phyloP scores from a whole-genome alignment of 2,888 invertebrate species.

The Watsonalla cultraria region DNA sequence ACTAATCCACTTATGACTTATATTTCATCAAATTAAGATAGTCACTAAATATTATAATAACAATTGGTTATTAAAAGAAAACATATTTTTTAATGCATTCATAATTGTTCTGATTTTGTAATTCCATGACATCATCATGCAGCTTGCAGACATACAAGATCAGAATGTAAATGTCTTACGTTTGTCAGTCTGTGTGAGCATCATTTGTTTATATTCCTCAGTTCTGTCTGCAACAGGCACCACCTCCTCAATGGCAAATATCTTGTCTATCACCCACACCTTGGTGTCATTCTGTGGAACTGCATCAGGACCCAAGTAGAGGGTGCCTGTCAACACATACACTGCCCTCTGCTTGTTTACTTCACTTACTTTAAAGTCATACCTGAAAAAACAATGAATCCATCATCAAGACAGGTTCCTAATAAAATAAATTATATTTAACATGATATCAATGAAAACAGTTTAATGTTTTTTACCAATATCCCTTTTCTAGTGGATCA shows the following conservation, averaged over 20 bases:
- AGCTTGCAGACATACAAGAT: too few species aligned
- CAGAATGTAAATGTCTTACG: conserved; percentile 36
- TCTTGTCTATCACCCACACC: conserved; percentile 79
- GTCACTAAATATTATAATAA: too few species aligned
- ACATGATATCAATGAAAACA: too few species aligned
- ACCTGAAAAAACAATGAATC: conserved; percentile 40
- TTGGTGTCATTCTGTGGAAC: conserved; percentile 79
- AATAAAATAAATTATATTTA: neutral
- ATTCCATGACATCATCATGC: too few species aligned
- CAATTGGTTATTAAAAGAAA: neutral
- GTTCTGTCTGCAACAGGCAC: conserved; percentile 64
- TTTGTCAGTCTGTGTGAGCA: conserved; percentile 48
- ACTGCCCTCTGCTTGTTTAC: conserved; percentile 55
- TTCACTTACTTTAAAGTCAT: conserved; percentile 76
- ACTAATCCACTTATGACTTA: neutral
- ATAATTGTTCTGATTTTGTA: neutral
- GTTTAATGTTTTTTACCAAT: conserved; percentile 75
- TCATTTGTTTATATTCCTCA: conserved; percentile 51
- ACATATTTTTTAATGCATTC: too few species aligned
- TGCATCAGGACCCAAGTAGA: conserved; percentile 76
- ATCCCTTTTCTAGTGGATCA: conserved; percentile 81
- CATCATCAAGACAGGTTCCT: neutral
- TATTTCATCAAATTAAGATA: too few species aligned
- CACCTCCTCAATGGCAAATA: conserved; percentile 81
- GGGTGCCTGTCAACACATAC: conserved; percentile 74